Base-by-base conservation (phyloP, 92 coral and sea anemone species). In the Scolanthus callimorphus region DNA sequence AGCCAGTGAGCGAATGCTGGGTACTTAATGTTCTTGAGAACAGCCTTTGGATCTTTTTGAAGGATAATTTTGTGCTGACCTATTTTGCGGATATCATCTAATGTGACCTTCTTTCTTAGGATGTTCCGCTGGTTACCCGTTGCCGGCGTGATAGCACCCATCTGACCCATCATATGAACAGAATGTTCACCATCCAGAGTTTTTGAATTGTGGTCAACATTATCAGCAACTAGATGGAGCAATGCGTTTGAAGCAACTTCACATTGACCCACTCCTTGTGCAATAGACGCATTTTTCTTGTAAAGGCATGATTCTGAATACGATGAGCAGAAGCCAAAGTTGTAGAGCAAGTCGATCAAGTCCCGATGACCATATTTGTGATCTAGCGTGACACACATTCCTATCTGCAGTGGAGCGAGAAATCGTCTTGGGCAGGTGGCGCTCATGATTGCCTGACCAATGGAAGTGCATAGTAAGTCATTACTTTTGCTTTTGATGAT, bases 171-270 rank as follows among this genome's bases (percentile, higher is more conserved):
- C n/a, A n/a, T n/a, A n/a, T n/a, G n/a, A n/a, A n/a, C n/a, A n/a
- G n/a, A n/a, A n/a, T n/a, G n/a, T n/a, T n/a, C n/a, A n/a, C n/a
- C n/a, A n/a, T n/a, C n/a, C n/a, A 52, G 44, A n/a, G 25, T 34
- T 6, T 34, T 66, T 19, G 63, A 50, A 19, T 37, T 66, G 38
- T 66, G 73, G 20, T 66, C 73, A 19, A 66, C 73, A 15, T 66
- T 51, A 51, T 66, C 73, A 0, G 63, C 41, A 20, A 66, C 38
- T 27, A 66, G 52, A 66, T 66, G 73, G 11, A 66, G 73, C n/a
- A 66, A 1, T 15, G 41, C 41, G 41, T 34, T 34, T 15, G 6
- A 6, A 6, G 56, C 23, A 25, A 62, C 22, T 43, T 43, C 69
- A 19, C 11, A 19, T 29, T 49, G 60, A 30, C 30, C 60, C 27